Evolutionary conservation across 2,797 vertebrate genomes (phyloP), one percentile per base, ranked within the genome.

Genomic region (Macroramphosus scolopax): DNA sequence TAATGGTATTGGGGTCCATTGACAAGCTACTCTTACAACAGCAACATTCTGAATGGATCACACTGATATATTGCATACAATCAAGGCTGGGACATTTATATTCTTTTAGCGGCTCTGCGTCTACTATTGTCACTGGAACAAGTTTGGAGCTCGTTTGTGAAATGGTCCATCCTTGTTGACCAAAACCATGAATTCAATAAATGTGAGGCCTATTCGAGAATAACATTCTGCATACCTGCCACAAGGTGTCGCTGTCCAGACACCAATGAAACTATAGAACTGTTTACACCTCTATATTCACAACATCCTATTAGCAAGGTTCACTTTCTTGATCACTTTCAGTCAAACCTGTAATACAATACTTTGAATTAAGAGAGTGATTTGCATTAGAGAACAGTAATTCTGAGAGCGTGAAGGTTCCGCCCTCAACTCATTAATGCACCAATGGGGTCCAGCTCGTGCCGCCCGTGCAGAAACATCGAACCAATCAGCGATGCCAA

Each of bases 161-260:
- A 22, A 22, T n/a, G 20, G 3, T 3, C 3, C 20, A 22, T 22
- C 20, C 20, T 22, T 3, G 20, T 22, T 22, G 6, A 22, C 20
- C 3, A 22, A 22, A 22, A 22, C 3, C 20, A 22, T 3, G 6
- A 6, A 22, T 22, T 22, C 20, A 22, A 3, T 22, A 22, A 22
- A n/a, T n/a, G n/a, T n/a, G n/a, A n/a, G n/a, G n/a, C n/a, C n/a
- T n/a, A n/a, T n/a, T n/a, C n/a, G n/a, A n/a, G n/a, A n/a, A n/a
- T n/a, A n/a, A n/a, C n/a, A n/a, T n/a, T n/a, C n/a, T n/a, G n/a
- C n/a, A n/a, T n/a, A n/a, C 24, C 50, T 4, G 50, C 73, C 78
- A 75, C 78, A 70, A 77, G 75, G 51, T 79, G 78, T 78, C 77
- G 40, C 29, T 8, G 26, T 65, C 9, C 12, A 48, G 17, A 52